phyloP scores from a whole-genome alignment of 2,888 invertebrate genomes.

The Tuta absoluta region DNA sequence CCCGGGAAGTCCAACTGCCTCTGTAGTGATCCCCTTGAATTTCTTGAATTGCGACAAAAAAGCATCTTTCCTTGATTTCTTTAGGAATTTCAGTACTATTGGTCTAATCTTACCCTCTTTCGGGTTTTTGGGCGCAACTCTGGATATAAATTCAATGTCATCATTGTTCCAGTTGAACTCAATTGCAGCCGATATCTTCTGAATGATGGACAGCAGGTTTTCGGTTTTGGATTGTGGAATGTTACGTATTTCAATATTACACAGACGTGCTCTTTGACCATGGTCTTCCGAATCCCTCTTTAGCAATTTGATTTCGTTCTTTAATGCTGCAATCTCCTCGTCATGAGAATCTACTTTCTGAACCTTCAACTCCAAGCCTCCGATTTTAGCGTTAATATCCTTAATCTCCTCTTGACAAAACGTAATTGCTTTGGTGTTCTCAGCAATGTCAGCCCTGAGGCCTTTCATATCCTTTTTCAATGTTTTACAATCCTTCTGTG shows the following conservation, averaged over 20 bases:
- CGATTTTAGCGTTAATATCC: background rate
- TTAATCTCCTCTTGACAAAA: background rate
- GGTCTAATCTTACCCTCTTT: background rate
- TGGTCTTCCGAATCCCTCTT: background rate
- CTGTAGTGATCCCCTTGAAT: conserved; percentile 3
- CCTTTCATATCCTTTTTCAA: too few relatives aligned
- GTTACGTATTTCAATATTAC: background rate
- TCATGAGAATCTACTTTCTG: background rate
- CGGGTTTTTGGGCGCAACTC: background rate
- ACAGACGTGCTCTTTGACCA: background rate
- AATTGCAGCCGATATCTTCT: background rate
- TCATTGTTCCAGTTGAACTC: background rate
- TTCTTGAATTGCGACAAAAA: conserved; percentile 10
- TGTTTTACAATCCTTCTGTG: background rate
- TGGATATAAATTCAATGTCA: background rate
- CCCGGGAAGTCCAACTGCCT: background rate
- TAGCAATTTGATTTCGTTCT: background rate
- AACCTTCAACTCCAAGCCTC: background rate
- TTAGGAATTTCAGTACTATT: background rate
- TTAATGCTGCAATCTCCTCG: background rate
- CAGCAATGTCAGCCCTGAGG: background rate
- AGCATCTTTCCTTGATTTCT: background rate
- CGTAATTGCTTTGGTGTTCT: background rate
- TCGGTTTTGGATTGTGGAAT: background rate
- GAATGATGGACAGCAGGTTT: background rate